These are phyloP conservation scores for Xestia rhomboidea DNA, from an alignment of 2,888 invertebrate species.

Conservation along the genomic window DNA sequence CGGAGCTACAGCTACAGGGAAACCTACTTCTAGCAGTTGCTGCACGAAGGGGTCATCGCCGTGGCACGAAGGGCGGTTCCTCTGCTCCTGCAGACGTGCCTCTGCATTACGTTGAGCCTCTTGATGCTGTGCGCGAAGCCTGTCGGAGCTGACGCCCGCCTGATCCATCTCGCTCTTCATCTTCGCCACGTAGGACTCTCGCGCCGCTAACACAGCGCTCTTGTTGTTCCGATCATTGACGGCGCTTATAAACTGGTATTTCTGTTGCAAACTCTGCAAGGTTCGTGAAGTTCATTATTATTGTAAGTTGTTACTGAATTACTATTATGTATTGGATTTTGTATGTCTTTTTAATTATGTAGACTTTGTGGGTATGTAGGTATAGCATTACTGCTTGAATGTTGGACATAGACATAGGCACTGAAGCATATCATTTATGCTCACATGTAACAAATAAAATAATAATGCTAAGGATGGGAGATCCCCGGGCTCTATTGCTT, in stretches of 20 bases:
- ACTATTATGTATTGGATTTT: background rate
- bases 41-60: slow-evolving; percentile 44
- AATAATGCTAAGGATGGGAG: background rate
- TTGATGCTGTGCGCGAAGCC: slow-evolving; percentile 56
- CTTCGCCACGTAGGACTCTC: slow-evolving; percentile 30
- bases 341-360: background rate
- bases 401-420: background rate
- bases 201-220: slow-evolving; percentile 41
- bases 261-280: slow-evolving; percentile 43
- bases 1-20: background rate
- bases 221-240: slow-evolving; percentile 48
- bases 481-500: background rate
- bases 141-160: slow-evolving; percentile 27
- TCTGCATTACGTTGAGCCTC: slow-evolving; percentile 46
- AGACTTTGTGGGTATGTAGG: background rate
- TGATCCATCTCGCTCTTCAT: slow-evolving; percentile 32
- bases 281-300: background rate
- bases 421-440: background rate
- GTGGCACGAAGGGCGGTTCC: slow-evolving; percentile 38
- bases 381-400: background rate
- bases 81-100: slow-evolving; percentile 39
- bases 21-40: slow-evolving; percentile 52
- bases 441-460: background rate
- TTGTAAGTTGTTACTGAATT: background rate
- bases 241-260: slow-evolving; percentile 16